phyloP scores from a whole-genome alignment of 2,113 vertebrate species.

The Thunnus maccoyii region DNA sequence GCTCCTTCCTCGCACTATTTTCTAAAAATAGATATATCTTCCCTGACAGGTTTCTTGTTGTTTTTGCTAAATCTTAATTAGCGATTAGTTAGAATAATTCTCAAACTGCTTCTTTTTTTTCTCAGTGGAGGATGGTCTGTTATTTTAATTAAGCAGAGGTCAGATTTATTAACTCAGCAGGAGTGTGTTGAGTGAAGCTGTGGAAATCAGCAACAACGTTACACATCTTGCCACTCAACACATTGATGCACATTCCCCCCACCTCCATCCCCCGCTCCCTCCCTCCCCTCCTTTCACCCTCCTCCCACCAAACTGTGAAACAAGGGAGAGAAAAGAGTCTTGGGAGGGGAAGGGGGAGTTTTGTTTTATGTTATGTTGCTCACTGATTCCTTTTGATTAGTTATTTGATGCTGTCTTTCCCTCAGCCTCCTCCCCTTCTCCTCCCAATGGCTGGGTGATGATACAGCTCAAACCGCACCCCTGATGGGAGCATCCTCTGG shows the following conservation, averaged over 20 bases:
- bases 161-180: slow-evolving; percentile 86
- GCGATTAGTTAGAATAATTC: slow-evolving; percentile 83
- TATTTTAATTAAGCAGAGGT: slow-evolving; percentile 88
- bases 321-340: slow-evolving; percentile 7
- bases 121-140: slow-evolving; percentile 81
- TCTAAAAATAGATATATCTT: slow-evolving; percentile 77
- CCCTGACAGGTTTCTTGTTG: slow-evolving; percentile 76
- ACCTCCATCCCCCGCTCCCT: neutral
- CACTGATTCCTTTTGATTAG: slow-evolving; percentile 63
- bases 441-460: slow-evolving; percentile 35
- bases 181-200: slow-evolving; percentile 75
- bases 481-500: slow-evolving; percentile 33
- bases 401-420: slow-evolving; percentile 31
- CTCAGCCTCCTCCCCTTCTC: neutral
- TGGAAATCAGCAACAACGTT: slow-evolving; percentile 75
- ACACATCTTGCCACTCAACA: slow-evolving; percentile 54
- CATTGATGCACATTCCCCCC: slow-evolving; percentile 44
- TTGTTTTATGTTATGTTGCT: slow-evolving; percentile 54
- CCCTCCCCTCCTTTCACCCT: neutral
- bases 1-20: slow-evolving; percentile 41
- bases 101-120: slow-evolving; percentile 70
- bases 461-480: slow-evolving; percentile 43
- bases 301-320: slow-evolving; percentile 39
- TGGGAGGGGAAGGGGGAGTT: slow-evolving; percentile 10
- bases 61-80: slow-evolving; percentile 83